A percentile compares a stretch with the other conserved stretches of the same genome.
phyloP scores from a whole-genome alignment of 2,888 invertebrate genomes.

The Cartodere bifasciata region DNA sequence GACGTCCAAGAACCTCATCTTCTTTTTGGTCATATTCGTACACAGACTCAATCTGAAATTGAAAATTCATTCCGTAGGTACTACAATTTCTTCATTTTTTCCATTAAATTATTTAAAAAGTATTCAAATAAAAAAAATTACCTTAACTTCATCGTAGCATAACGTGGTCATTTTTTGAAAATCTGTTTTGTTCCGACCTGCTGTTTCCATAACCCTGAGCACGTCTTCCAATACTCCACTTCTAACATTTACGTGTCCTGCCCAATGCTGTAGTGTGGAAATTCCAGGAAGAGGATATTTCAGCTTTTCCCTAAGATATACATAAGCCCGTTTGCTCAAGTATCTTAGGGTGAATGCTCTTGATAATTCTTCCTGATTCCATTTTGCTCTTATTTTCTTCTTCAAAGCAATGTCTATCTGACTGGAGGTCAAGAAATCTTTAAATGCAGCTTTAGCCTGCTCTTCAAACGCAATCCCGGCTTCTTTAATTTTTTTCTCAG shows the following conservation, averaged over 20 bases:
- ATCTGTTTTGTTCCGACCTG: slow-evolving; percentile 9
- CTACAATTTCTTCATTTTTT: too few relatives aligned
- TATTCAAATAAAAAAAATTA: too few relatives aligned
- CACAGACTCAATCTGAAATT: slow-evolving; percentile 11
- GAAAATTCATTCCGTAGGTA: too few relatives aligned
- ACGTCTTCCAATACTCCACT: slow-evolving; percentile 13
- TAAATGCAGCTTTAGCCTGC: slow-evolving; percentile 5
- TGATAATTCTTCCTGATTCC: slow-evolving; percentile 7
- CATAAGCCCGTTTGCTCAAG: slow-evolving; percentile 9
- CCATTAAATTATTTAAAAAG: too few relatives aligned
- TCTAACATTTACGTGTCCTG: slow-evolving; percentile 9
- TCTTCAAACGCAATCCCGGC: slow-evolving; percentile 4
- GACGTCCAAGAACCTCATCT: slow-evolving; percentile 16
- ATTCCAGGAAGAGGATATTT: slow-evolving; percentile 12
- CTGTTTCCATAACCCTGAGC: slow-evolving; percentile 12
- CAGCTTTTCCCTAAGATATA: slow-evolving; percentile 7
- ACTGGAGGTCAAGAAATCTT: slow-evolving; percentile 8
- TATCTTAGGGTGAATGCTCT: slow-evolving; percentile 10
- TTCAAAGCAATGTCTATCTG: slow-evolving; percentile 7
- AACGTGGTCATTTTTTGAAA: slow-evolving; percentile 10
- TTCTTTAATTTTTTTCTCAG: slow-evolving; percentile 5
- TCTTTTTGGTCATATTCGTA: slow-evolving; percentile 14
- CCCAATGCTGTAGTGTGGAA: slow-evolving; percentile 11
- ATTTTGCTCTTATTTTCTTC: slow-evolving; percentile 4
- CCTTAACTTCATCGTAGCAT: slow-evolving; percentile 15